These are phyloP conservation scores for Chanos chanos DNA, from an alignment of 2,797 vertebrate species.

Conservation along the genomic window DNA sequence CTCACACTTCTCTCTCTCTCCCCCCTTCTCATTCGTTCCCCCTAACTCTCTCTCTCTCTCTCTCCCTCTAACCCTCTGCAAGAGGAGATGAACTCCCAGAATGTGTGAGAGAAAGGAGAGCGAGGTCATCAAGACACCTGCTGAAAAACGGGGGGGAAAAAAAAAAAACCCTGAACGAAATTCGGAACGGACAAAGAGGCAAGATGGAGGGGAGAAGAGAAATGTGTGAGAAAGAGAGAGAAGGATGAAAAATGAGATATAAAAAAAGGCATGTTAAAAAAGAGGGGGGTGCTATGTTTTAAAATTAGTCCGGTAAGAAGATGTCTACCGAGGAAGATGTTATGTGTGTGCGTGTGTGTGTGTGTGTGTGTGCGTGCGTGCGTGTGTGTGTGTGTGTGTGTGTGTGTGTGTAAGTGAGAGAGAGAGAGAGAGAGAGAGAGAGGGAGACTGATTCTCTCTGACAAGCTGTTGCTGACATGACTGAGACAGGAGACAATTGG, in stretches of 20 bases:
- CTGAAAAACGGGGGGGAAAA: not conserved
- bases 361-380: constrained; percentile 45
- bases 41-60: constrained; percentile 3
- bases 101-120: constrained; percentile 9
- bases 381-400: constrained; percentile 36
- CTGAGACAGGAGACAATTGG: constrained; percentile 55
- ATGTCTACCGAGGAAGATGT: no score
- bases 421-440: constrained; percentile 38
- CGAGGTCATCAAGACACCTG: not conserved
- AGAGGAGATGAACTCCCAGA: not conserved
- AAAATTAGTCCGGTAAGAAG: not conserved
- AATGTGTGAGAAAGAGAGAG: not conserved
- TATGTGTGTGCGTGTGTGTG: no score
- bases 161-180: not conserved
- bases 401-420: constrained; percentile 48
- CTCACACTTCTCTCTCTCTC: constrained; percentile 13
- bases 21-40: not conserved
- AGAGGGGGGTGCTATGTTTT: constrained; percentile 51
- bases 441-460: constrained; percentile 61
- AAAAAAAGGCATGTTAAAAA: constrained; percentile 56
- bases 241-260: constrained; percentile 58
- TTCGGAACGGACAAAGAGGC: no score
- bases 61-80: not conserved
- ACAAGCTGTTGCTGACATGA: constrained; percentile 72
- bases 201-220: not conserved